Percentiles rank a stretch among this genome's conserved stretches.
Conservation (phyloP, 2,113 vertebrate genomes). For the Elanoides forficatus region DNA sequence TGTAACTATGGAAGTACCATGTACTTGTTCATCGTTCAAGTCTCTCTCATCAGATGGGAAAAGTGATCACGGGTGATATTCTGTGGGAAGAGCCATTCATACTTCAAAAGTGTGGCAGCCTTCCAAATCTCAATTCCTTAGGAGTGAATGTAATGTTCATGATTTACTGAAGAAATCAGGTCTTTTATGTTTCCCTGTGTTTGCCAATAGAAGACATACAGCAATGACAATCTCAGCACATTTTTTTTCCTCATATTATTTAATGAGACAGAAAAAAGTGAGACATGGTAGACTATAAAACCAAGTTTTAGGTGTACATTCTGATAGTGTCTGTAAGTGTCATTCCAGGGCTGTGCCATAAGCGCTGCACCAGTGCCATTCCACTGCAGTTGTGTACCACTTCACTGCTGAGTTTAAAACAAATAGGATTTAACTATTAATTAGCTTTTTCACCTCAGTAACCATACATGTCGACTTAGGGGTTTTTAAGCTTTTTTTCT, state of each 20-base stretch:
- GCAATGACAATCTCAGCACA: not conserved
- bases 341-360: fast-evolving
- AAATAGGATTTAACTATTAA: not conserved
- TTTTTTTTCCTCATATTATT: not conserved
- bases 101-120: not conserved
- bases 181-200: not conserved
- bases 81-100: not conserved
- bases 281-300: not conserved
- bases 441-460: not conserved
- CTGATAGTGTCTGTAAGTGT: not conserved
- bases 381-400: not conserved
- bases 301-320: not conserved
- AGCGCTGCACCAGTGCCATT: not conserved
- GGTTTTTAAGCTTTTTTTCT: not conserved
- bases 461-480: fast-evolving
- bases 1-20: not conserved
- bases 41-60: not conserved
- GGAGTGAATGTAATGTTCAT: not conserved
- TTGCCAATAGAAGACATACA: not conserved
- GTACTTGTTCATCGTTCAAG: not conserved
- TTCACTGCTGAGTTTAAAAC: not conserved
- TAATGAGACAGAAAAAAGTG: not conserved
- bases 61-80: not conserved
- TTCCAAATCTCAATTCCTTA: not conserved
- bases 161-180: not conserved